Evolutionary conservation across 2,113 vertebrate species (phyloP).

Genomic region (Turdus rufiventris): DNA sequence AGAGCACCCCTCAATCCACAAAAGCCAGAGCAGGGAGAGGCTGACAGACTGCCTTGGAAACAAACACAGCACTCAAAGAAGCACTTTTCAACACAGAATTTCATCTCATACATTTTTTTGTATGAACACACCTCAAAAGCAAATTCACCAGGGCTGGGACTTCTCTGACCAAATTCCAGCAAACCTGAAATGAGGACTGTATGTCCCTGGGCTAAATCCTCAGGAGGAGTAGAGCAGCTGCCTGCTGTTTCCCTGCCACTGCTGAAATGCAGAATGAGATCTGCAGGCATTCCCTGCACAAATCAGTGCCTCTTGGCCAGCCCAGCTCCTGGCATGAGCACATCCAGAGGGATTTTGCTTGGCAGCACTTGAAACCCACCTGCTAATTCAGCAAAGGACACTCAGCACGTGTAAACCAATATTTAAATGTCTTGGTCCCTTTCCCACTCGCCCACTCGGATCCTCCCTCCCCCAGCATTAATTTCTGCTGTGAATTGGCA

Average conservation of each 20-base stretch:
- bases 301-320: background rate
- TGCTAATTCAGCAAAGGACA: background rate
- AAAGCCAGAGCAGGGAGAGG: background rate
- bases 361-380: background rate
- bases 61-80: background rate
- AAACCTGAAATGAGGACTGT: background rate
- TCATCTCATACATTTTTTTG: background rate
- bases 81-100: background rate
- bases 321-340: background rate
- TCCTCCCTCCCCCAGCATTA: background rate
- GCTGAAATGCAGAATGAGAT: accelerated
- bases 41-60: background rate
- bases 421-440: background rate
- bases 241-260: background rate
- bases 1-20: accelerated
- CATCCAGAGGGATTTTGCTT: background rate
- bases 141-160: background rate
- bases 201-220: background rate
- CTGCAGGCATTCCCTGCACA: background rate
- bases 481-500: background rate
- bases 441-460: accelerated
- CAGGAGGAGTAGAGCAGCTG: background rate
- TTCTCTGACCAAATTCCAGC: background rate
- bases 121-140: background rate
- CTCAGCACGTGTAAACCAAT: background rate